Evolutionary conservation across 2,797 vertebrate species (phyloP), one percentile per base, ranked within the genome.

Genomic region (Alectoris magna): DNA sequence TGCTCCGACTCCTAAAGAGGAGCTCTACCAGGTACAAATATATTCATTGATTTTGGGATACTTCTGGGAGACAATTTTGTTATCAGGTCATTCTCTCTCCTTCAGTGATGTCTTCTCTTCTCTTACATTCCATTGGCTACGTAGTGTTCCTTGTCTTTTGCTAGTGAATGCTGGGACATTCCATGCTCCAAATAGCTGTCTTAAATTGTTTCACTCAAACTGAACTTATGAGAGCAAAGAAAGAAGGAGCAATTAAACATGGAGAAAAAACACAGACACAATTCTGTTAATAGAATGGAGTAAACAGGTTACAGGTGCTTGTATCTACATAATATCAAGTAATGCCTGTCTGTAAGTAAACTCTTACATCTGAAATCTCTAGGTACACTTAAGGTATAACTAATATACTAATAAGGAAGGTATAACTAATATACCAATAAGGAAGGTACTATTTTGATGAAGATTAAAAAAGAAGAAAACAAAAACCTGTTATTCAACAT

Each of bases 71-170:
- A 22, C 4, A 6, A 5, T 18, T 43, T 43, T 38, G 22, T 55
- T 34, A 31, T 9, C 31, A 29, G 22, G 11, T 24, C 31, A 26
- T 75, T 70, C 63, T 55, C 29, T 64, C n/a, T 64, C 22, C 21
- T 46, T 9, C 51, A 29, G 19, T 17, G 63, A 24, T 39, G 29
- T 6, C 29, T 69, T 14, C 24, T 17, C 10, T 12, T 38, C 58
- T 26, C 23, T 8, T 2, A 4, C 1, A 22, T 23, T 60, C 3
- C 11, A 1, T 3, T 39, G 34, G 2, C 23, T 81, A 18, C 36
- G 60, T 36, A 23, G 41, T 31, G 6, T 27, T 74, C 12, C 48
- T 44, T 9, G 5, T 60, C 36, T 49, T 36, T 19, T 27, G 15
- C 6, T 43, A 2, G 11, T n/a, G 29, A 26, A 8, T 11, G 14